Base-by-base conservation (phyloP, 2,888 invertebrate genomes). In the Tipula confusa region DNA sequence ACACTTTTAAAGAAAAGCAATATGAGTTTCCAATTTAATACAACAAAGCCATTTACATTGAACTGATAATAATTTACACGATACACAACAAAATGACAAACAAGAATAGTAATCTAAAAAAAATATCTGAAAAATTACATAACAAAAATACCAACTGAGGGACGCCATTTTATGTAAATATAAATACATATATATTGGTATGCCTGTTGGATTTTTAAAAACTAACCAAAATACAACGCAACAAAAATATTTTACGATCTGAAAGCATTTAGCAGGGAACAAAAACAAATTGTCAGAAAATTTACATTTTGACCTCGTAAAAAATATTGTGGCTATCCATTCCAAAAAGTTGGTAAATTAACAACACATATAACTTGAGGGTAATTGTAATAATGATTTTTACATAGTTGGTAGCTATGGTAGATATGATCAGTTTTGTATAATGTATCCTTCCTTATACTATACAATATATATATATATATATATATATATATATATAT, bases 401-500 rank as follows among this genome's bases (percentile, higher is more conserved):
- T 9, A 64, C 24, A 6, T 24, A 64, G 11, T 9, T 64, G 13
- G 48, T 64, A 64, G 64, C 64, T 18, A 9, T 38, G 15, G 64
- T 64, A 64, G 24, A 64, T 64, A 24, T 64, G 64, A 64, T 64
- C 64, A 64, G 64, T 64, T 64, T 64, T 64, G 64, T n/a, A n/a
- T 64, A 64, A 64, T 64, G 7, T 64, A 64, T 64, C 24, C n/a
- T n/a, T n/a, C n/a, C n/a, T n/a, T n/a, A n/a, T n/a, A n/a, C 64
- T 64, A 11, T 64, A 64, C 2, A 24, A 7, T 2, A 24, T n/a
- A 64, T 15, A 43, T 31, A 31, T 31, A 31, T 31, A 31, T 31
- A 31, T 31, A 31, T 31, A 31, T 31, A 31, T 31, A 31, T 31
- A 31, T 31, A 31, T 31, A 31, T 31, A 31, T 31, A 31, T 31